A percentile compares a stretch with the other conserved stretches of the same genome.
These are phyloP conservation scores for Apodemia hepburni DNA, from an alignment of 2,888 invertebrate species.

Conservation along the genomic window DNA sequence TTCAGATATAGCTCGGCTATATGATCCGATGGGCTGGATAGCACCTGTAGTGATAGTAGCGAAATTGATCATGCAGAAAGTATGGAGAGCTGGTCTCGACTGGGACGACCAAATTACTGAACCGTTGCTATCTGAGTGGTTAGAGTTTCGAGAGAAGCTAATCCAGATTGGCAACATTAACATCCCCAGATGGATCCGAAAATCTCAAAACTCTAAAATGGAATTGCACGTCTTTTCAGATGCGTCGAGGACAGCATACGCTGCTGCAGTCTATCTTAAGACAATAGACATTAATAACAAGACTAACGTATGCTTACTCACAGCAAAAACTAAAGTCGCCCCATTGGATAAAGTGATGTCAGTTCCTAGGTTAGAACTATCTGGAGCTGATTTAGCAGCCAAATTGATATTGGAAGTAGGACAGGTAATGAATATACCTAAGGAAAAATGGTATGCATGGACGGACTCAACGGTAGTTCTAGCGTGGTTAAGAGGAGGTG, in stretches of 20 bases:
- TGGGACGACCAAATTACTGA: slow-evolving; percentile 31
- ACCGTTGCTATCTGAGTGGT: background rate
- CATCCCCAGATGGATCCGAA: background rate
- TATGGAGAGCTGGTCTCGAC: slow-evolving; percentile 24
- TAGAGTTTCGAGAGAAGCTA: background rate
- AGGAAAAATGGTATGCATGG: background rate
- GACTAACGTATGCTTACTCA: slow-evolving; percentile 17
- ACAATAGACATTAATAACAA: slow-evolving; percentile 18
- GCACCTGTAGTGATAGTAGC: background rate
- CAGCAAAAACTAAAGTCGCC: slow-evolving; percentile 24
- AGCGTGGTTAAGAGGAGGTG: background rate
- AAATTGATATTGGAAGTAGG: background rate
- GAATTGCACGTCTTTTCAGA: slow-evolving; percentile 17
- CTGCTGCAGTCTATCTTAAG: slow-evolving; percentile 28
- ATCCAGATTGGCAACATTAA: slow-evolving; percentile 2
- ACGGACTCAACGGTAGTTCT: background rate
- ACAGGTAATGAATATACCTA: background rate
- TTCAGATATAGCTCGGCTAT: slow-evolving; percentile 24
- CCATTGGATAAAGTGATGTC: background rate
- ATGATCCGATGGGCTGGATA: background rate
- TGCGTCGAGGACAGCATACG: slow-evolving; percentile 30
- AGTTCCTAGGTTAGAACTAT: background rate
- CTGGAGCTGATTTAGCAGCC: background rate
- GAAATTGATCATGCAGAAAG: background rate
- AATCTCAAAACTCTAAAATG: slow-evolving; percentile 19